phyloP scores from a whole-genome alignment of 2,888 invertebrate genomes.

The Nymphalis polychloros region DNA sequence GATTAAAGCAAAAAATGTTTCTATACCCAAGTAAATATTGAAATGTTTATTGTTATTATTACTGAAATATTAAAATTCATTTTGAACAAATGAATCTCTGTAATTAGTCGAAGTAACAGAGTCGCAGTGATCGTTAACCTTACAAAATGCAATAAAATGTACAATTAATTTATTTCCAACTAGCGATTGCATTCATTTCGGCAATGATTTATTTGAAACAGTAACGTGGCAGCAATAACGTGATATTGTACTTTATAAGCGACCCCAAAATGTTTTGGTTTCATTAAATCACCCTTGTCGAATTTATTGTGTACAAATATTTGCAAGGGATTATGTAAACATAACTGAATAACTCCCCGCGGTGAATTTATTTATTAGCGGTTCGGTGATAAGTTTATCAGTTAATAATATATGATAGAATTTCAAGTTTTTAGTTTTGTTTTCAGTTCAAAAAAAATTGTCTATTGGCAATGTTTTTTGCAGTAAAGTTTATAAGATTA shows the following conservation, averaged over 20 bases:
- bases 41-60: not conserved
- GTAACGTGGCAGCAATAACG: conserved; percentile 35
- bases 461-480: too few species aligned
- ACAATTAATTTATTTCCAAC: not conserved
- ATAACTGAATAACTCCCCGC: conserved; percentile 60
- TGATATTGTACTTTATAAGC: conserved; percentile 38
- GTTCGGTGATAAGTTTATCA: conserved; percentile 47
- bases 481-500: too few species aligned
- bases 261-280: conserved; percentile 64
- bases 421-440: too few species aligned
- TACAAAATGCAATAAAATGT: not conserved
- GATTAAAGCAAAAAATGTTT: too few species aligned
- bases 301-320: conserved; percentile 65
- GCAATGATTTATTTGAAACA: conserved; percentile 34
- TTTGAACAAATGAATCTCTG: not conserved
- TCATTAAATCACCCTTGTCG: conserved; percentile 70
- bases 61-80: not conserved
- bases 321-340: conserved; percentile 64
- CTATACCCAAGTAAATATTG: too few species aligned
- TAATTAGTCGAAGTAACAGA: not conserved
- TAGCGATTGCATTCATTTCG: conserved; percentile 12
- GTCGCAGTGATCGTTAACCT: too few species aligned
- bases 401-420: too few species aligned
- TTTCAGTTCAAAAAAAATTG: too few species aligned
- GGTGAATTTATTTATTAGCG: conserved; percentile 66